Evolutionary conservation across 1,140 invertebrate species (phyloP).

Genomic region (Cataglyphis hispanica): DNA sequence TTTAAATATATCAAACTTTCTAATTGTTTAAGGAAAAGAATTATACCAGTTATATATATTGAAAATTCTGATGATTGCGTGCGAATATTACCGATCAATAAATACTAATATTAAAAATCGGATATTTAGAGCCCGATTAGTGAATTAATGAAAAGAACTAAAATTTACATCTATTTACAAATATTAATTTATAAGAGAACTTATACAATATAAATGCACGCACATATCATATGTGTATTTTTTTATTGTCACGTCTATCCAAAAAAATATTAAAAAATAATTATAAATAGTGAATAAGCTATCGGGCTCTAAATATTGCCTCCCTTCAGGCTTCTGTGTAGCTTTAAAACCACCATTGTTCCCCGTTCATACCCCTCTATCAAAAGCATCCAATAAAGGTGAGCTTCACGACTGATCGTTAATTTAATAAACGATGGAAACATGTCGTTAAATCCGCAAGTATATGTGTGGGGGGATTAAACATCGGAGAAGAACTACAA

Average conservation of each 20-base stretch:
- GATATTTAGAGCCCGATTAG: too few relatives aligned
- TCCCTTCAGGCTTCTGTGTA: not conserved
- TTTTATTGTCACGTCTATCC: not conserved
- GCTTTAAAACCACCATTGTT: constrained; percentile 25
- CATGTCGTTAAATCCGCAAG: constrained; percentile 76
- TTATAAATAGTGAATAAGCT: not conserved
- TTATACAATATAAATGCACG: not conserved
- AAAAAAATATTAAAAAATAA: not conserved
- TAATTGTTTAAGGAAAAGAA: not conserved
- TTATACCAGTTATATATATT: not conserved
- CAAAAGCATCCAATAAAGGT: constrained; percentile 82
- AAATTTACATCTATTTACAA: not conserved
- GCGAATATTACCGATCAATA: constrained; percentile 8
- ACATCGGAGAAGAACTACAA: constrained; percentile 69
- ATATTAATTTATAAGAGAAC: not conserved
- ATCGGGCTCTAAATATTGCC: not conserved
- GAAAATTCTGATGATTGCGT: not conserved
- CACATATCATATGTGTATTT: not conserved
- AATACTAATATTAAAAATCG: too few relatives aligned
- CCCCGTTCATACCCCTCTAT: constrained; percentile 4
- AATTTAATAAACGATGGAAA: constrained; percentile 83
- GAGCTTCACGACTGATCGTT: constrained; percentile 83
- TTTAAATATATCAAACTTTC: not conserved
- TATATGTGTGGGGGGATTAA: constrained; percentile 71
- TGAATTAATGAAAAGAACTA: too few relatives aligned